Evolutionary conservation across 2,888 invertebrate genomes (phyloP), one percentile per base, ranked within the genome.

Genomic region (Sisyra nigra): DNA sequence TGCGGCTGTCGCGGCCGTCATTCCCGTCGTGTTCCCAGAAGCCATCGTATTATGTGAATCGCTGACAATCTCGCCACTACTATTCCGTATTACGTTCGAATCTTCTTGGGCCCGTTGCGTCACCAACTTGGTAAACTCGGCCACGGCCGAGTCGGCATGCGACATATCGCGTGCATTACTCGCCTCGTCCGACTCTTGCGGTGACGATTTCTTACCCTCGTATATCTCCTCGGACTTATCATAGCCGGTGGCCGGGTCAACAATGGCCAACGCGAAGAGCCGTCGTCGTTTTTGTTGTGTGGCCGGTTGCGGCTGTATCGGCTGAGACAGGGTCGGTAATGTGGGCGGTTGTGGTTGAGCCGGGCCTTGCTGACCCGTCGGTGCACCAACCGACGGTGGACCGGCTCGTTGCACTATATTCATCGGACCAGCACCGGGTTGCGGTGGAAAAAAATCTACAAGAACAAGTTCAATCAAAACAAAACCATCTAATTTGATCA

Each of bases 151-250:
- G 41, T 43, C 41, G 3, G 66, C 63, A 53, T 68, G 67, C 19
- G 68, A 66, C 40, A 66, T 67, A 51, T 67, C 66, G 30, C 66
- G 57, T 45, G 66, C 66, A 24, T 24, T 24, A 42, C 63, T 67
- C 13, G 67, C 63, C 48, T 68, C 65, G 6, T 61, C 65, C 33
- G 64, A 63, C 11, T 43, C 42, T 8, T 15, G 37, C 2, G 63
- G 59, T 52, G 62, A 60, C 24, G 62, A 61, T 33, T 57, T 57
- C 41, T 56, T 56, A 11, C 53, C 56, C 44, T 59, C 58, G 44
- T 57, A 65, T 47, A 66, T 59, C 49, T 66, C 62, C 30, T 55
- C 55, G 39, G 65, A 56, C 44, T 61, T 60, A 48, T 66, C 64
- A 48, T 57, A 57, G 57, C 59, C 61, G 41, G 63, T 61, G 43